These are phyloP conservation scores for Leucosticte australis DNA, from an alignment of 2,113 vertebrate species.

Conservation along the genomic window DNA sequence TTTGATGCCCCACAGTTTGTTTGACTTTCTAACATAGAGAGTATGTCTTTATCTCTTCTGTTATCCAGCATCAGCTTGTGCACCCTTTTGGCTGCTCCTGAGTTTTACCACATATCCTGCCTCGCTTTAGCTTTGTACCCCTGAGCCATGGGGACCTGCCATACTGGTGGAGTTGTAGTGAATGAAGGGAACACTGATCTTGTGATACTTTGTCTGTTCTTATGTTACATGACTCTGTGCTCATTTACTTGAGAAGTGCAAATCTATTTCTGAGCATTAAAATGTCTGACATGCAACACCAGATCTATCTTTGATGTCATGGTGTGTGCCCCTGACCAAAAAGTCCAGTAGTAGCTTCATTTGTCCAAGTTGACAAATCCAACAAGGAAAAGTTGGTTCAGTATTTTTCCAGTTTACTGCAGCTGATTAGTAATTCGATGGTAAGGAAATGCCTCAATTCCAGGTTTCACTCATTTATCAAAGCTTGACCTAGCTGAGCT, in stretches of 20 bases:
- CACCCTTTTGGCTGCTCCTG: neutral
- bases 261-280: neutral
- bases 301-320: neutral
- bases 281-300: neutral
- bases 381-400: neutral
- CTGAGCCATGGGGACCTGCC: neutral
- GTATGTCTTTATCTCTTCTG: neutral
- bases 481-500: neutral
- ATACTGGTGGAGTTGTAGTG: neutral
- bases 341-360: neutral
- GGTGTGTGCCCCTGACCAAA: neutral
- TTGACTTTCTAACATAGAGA: neutral
- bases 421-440: neutral
- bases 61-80: neutral
- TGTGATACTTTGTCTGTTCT: neutral
- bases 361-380: neutral
- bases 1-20: neutral
- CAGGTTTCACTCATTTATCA: neutral
- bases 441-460: neutral
- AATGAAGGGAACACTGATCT: neutral
- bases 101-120: neutral
- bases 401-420: neutral
- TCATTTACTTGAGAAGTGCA: neutral
- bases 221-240: rapidly evolving
- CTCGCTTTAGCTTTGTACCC: neutral